A percentile compares a stretch with the other conserved stretches of the same genome.
These are phyloP conservation scores for Dysidea cf. avara DNA, from an alignment of 37 sponge, comb jelly and placozoan genomes.

Conservation along the genomic window DNA sequence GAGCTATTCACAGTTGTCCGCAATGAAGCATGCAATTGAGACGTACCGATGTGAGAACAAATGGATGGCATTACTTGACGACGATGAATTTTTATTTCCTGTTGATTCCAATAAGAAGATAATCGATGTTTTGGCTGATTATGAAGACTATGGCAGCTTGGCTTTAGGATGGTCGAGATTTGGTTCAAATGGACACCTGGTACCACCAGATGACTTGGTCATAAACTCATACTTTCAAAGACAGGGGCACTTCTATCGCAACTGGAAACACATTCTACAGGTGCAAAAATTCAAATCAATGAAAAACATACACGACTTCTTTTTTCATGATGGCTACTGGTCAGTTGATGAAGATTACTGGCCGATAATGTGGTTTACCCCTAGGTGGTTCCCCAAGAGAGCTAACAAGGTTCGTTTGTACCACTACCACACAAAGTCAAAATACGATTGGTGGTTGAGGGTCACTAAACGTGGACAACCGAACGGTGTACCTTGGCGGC, in stretches of 20 bases:
- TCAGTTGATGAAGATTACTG: constrained; percentile 6
- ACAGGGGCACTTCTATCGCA: neutral
- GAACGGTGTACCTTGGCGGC: too few species aligned
- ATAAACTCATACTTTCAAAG: neutral
- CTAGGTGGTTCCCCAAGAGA: neutral
- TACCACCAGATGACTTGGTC: neutral
- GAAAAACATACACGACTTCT: neutral
- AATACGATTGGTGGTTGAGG: neutral
- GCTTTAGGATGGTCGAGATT: neutral
- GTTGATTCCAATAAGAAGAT: too few species aligned
- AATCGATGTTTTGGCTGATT: neutral
- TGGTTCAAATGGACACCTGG: neutral
- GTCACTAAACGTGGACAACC: neutral
- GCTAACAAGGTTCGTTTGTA: neutral
- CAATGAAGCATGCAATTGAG: neutral
- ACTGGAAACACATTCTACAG: neutral
- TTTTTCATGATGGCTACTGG: neutral
- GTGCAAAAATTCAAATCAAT: neutral
- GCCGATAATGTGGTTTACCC: neutral
- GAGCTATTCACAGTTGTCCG: neutral
- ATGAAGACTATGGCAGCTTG: constrained; percentile 6
- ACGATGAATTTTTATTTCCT: constrained; percentile 2
- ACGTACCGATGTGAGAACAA: constrained; percentile 1
- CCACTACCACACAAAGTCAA: neutral
- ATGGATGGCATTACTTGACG: neutral